Percentiles rank a stretch among this genome's conserved stretches.
phyloP scores from a whole-genome alignment of 2,113 vertebrate genomes.

The Zootoca vivipara region DNA sequence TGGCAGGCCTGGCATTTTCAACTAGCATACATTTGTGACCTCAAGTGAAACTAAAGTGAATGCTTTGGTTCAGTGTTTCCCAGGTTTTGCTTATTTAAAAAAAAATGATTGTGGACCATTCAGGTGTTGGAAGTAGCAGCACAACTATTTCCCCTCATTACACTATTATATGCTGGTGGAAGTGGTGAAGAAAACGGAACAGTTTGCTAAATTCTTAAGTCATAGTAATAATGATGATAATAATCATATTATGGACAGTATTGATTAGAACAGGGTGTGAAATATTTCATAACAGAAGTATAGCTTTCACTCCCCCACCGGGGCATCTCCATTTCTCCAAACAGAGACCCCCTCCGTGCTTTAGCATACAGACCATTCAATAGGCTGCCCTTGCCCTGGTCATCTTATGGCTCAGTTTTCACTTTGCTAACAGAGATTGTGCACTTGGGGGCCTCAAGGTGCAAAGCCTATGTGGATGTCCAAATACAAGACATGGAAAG shows the following conservation, averaged over 20 bases:
- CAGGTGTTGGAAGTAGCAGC: slow-evolving; percentile 59
- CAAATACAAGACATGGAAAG: too few relatives aligned
- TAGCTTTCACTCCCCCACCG: background rate
- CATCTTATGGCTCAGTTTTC: background rate
- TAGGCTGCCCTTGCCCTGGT: background rate
- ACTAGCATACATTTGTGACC: slow-evolving; percentile 81
- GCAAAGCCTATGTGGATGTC: too few relatives aligned
- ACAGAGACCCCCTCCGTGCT: background rate
- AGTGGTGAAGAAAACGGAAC: slow-evolving; percentile 41
- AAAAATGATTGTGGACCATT: slow-evolving; percentile 41
- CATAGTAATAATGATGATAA: too few relatives aligned
- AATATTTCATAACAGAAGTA: background rate
- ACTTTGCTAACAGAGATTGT: too few relatives aligned
- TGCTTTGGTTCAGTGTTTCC: slow-evolving; percentile 68
- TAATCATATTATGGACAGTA: too few relatives aligned
- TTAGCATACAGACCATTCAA: background rate
- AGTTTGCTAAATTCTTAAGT: slow-evolving; percentile 37
- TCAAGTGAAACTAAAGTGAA: slow-evolving; percentile 76
- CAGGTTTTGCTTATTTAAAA: slow-evolving; percentile 57
- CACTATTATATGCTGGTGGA: slow-evolving; percentile 20
- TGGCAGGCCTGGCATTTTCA: slow-evolving; percentile 75
- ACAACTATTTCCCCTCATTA: slow-evolving; percentile 56
- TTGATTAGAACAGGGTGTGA: background rate
- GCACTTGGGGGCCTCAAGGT: too few relatives aligned
- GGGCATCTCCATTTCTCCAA: too few relatives aligned